Evolutionary conservation across 1,140 invertebrate genomes (phyloP).

Genomic region (Lordiphosa stackelbergi): DNA sequence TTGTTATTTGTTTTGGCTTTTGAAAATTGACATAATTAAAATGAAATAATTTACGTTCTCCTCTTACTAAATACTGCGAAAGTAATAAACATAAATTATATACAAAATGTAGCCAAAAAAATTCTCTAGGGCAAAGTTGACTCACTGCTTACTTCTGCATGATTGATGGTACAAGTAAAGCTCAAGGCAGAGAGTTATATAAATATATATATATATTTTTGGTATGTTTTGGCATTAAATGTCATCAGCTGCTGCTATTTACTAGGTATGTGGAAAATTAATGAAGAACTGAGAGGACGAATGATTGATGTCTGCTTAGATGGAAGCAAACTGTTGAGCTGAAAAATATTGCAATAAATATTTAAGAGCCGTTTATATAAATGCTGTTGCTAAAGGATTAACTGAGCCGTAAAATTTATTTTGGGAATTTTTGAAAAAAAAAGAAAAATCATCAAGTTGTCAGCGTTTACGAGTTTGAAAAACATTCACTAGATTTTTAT

Average conservation of each 20-base stretch:
- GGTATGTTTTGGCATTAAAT: slow-evolving; percentile 22
- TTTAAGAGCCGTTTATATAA: not conserved
- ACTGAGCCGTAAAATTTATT: too few species aligned
- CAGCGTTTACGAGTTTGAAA: too few species aligned
- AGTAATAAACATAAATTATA: slow-evolving; percentile 64
- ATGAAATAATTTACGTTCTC: slow-evolving; percentile 52
- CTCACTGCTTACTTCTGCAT: slow-evolving; percentile 28
- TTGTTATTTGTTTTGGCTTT: slow-evolving; percentile 49
- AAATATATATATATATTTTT: slow-evolving; percentile 10
- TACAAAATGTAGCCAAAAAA: slow-evolving; percentile 18
- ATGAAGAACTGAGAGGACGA: slow-evolving; percentile 51
- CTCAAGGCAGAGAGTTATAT: slow-evolving; percentile 21
- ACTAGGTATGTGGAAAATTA: slow-evolving; percentile 29
- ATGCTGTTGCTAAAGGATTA: too few species aligned
- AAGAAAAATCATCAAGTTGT: too few species aligned
- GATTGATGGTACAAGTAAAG: slow-evolving; percentile 51
- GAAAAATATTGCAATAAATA: not conserved
- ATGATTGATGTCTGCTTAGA: slow-evolving; percentile 26
- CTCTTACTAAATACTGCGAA: slow-evolving; percentile 4
- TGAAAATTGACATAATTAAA: slow-evolving; percentile 69
- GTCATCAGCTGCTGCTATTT: slow-evolving; percentile 56
- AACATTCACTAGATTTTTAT: too few species aligned
- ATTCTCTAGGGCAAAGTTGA: slow-evolving; percentile 34
- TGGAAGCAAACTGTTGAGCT: slow-evolving; percentile 5
- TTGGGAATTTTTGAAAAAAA: too few species aligned